phyloP scores from a whole-genome alignment of 2,888 invertebrate genomes.

The Oxytorus armatus region DNA sequence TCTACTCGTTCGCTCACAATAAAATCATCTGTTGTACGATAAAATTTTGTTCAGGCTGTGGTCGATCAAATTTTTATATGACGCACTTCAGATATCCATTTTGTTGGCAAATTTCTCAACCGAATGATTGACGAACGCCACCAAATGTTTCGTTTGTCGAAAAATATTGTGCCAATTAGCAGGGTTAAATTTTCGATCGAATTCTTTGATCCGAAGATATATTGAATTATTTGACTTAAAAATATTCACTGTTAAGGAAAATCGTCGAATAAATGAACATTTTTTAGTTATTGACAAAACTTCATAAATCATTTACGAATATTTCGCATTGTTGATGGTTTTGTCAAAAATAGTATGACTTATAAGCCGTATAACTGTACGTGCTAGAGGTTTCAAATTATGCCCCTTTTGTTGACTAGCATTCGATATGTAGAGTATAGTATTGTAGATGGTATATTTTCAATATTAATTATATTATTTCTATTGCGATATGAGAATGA shows the following conservation, averaged over 20 bases:
- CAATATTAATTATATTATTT: conserved; percentile 63
- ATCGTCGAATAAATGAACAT: too few species aligned
- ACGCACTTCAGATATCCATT: too few species aligned
- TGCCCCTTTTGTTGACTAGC: neutral
- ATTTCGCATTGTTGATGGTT: too few species aligned
- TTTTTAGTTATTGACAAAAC: too few species aligned
- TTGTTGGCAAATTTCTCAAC: neutral
- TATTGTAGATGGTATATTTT: conserved; percentile 19
- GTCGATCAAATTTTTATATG: conserved; percentile 42
- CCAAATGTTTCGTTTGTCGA: neutral
- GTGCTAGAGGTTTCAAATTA: too few species aligned
- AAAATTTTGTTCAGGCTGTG: conserved; percentile 8
- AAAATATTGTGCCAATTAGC: neutral
- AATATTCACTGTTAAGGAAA: too few species aligned
- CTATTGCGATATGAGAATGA: conserved; percentile 42
- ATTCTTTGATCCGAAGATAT: too few species aligned
- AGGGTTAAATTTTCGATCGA: too few species aligned
- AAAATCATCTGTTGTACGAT: conserved; percentile 44
- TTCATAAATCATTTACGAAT: too few species aligned
- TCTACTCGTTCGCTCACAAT: conserved; percentile 33
- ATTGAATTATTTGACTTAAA: too few species aligned
- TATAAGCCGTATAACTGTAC: too few species aligned
- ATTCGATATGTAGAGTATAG: neutral
- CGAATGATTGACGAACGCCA: neutral
- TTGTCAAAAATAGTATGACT: too few species aligned